Base-by-base conservation (phyloP, 2,888 invertebrate genomes). In the Anodontia alba region DNA sequence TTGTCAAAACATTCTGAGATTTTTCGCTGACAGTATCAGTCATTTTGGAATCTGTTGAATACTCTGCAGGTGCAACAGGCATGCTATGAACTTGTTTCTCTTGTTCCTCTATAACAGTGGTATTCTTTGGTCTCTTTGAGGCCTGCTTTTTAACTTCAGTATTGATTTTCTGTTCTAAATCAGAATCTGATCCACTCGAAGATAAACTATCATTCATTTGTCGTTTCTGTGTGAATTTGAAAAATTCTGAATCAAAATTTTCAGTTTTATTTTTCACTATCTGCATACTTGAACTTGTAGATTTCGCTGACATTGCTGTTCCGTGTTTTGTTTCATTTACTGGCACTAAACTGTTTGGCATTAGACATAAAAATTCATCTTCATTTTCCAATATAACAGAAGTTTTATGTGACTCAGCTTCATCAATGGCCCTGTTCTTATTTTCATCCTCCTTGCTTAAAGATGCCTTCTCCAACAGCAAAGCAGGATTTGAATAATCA, bases 321-420 rank as follows among this genome's bases (percentile, higher is more conserved):
- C n/a, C n/a, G 20, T 51, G 8, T 26, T 70, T 38, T 26, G 17
- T 12, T 20, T 29, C 38, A 49, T 17, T 8, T 31, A 7, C 38
- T 10, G 43, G 20, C 31, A n/a, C 12, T 43, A 23, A 31, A 29
- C 29, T 33, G 10, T 36, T 68, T 75, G 54, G 8, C 54, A 10
- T 68, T 10, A 81, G 17, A 49, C 71, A 72, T 49, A 43, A 54
- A 76, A 81, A 81, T 73, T 81, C 81, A 73, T 81, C 76, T 26
- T 78, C 78, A 67, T n/a, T 54, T 67, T 78, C 72, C 66, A 78
- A 51, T 8, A 77, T 51, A 51, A 66, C 42, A 12, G 62, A 26
- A 31, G 69, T 70, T 42, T 15, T 26, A 42, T 43, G 1, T 12
- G 23, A 10, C 26, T 43, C 26, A 10, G 17, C 36, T 57, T 73